Conservation (phyloP, 2,113 vertebrate species). For the Xenus cinereus region DNA sequence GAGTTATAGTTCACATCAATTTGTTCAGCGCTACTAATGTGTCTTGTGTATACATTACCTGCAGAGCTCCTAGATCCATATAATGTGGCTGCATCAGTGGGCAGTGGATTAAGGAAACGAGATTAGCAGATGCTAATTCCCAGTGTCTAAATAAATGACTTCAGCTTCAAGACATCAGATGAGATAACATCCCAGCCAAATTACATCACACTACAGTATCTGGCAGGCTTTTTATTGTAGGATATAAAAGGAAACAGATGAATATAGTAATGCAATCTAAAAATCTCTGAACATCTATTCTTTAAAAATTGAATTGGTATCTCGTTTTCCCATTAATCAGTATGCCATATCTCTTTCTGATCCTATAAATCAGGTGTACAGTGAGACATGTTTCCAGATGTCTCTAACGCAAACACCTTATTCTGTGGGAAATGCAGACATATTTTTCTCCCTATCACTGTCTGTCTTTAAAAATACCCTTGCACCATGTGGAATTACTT, state of each 20-base stretch:
- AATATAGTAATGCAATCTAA: slow-evolving; percentile 44
- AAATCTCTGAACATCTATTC: slow-evolving; percentile 28
- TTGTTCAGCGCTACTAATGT: not conserved
- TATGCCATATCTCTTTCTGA: slow-evolving; percentile 27
- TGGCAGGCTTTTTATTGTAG: not conserved
- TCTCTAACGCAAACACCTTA: not conserved
- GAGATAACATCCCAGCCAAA: slow-evolving; percentile 40
- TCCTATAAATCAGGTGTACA: not conserved
- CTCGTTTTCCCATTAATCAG: slow-evolving; percentile 16
- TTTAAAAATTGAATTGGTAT: slow-evolving; percentile 23
- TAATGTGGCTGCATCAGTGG: not conserved
- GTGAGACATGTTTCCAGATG: not conserved
- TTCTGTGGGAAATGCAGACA: not conserved
- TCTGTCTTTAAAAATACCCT: not conserved
- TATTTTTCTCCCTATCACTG: not conserved
- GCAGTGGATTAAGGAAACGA: slow-evolving; percentile 41
- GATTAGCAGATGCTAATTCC: slow-evolving; percentile 32
- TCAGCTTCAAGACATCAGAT: slow-evolving; percentile 44
- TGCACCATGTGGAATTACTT: not conserved
- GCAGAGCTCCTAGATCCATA: not conserved
- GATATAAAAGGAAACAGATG: slow-evolving; percentile 52
- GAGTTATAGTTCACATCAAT: not conserved
- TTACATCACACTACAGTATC: not conserved
- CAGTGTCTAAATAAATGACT: slow-evolving; percentile 46
- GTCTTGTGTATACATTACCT: slow-evolving; percentile 20